phyloP scores from a whole-genome alignment of 2,888 invertebrate genomes.

The Agrochola macilenta region DNA sequence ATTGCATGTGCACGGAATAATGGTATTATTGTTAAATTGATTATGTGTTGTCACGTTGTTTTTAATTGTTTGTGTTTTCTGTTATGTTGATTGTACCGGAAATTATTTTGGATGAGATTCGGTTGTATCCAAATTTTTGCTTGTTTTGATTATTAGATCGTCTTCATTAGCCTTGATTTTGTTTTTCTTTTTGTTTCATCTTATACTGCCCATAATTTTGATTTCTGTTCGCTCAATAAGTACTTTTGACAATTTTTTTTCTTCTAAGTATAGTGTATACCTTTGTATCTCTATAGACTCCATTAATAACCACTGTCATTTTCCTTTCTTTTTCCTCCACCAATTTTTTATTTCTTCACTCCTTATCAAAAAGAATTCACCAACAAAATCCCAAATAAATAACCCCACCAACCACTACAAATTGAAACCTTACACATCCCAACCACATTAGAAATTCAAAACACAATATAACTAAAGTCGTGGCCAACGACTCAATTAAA shows the following conservation, averaged over 20 bases:
- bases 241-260: not conserved
- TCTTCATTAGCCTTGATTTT: not conserved
- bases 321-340: not conserved
- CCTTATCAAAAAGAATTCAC: not conserved
- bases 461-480: conserved; percentile 65
- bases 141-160: conserved; percentile 9
- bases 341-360: not conserved
- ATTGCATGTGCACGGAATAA: conserved; percentile 41
- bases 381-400: not conserved
- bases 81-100: conserved; percentile 53
- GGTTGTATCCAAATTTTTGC: no score
- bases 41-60: conserved; percentile 42
- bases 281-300: no score
- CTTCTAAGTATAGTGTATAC: not conserved
- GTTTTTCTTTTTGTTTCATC: no score
- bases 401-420: not conserved
- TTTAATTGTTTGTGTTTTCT: conserved; percentile 47
- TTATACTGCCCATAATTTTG: not conserved
- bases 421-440: conserved; percentile 28
- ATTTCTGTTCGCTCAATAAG: not conserved
- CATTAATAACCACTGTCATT: not conserved
- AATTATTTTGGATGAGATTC: conserved; percentile 22
- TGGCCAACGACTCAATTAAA: conserved; percentile 68
- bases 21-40: conserved; percentile 54
- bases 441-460: conserved; percentile 64